These are phyloP conservation scores for Nannobrachium achirus DNA, from an alignment of 2,113 vertebrate species.

Conservation along the genomic window DNA sequence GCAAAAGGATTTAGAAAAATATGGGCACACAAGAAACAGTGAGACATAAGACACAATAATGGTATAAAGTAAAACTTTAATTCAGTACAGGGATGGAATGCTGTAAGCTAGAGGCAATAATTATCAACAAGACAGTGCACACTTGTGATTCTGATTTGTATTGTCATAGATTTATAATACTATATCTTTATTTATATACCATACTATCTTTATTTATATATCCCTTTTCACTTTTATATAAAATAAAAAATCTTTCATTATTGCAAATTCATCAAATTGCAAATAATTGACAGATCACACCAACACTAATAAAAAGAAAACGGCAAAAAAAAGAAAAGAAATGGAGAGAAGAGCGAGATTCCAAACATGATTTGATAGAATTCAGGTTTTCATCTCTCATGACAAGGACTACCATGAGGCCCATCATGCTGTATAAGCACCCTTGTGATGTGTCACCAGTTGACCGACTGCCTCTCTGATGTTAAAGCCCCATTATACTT, in stretches of 20 bases:
- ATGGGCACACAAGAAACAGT: background rate
- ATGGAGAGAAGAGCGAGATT: constrained; percentile 23
- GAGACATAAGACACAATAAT: background rate
- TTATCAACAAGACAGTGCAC: constrained; percentile 53
- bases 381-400: constrained; percentile 6
- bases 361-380: background rate
- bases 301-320: constrained; percentile 13
- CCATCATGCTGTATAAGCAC: constrained; percentile 34
- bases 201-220: constrained; percentile 24
- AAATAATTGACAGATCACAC: constrained; percentile 38
- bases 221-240: constrained; percentile 51
- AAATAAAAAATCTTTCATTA: constrained; percentile 63
- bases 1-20: background rate
- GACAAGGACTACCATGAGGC: constrained; percentile 29
- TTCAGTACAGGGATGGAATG: constrained; percentile 68
- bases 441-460: constrained; percentile 20
- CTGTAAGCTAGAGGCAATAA: constrained; percentile 52
- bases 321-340: constrained; percentile 12
- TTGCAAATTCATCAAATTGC: constrained; percentile 57
- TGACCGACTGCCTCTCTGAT: constrained; percentile 28
- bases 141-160: constrained; percentile 48
- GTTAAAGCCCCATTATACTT: background rate
- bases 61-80: constrained; percentile 77
- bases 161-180: constrained; percentile 37
- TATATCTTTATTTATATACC: constrained; percentile 21